These are phyloP conservation scores for Cotesia vestalis DNA, from an alignment of 1,140 invertebrate genomes.

Conservation along the genomic window DNA sequence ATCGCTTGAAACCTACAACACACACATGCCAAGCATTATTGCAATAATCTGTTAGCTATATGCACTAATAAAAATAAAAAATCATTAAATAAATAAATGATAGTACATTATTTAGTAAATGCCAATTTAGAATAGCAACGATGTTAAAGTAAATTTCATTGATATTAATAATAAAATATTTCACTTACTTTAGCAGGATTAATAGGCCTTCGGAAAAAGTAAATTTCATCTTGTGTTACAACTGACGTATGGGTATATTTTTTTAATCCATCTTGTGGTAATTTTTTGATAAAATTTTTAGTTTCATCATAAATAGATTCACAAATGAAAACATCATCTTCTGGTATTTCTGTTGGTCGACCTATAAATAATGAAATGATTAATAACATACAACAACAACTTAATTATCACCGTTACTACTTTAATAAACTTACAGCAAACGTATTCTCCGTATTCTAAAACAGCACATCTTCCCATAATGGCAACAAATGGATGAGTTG, in stretches of 20 bases:
- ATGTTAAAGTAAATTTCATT: background rate
- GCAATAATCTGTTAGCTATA: conserved; percentile 27
- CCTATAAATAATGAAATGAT: conserved; percentile 65
- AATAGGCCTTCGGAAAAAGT: conserved; percentile 82
- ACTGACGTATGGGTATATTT: conserved; percentile 83
- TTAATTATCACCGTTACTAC: too few relatives aligned
- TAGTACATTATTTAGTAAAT: background rate
- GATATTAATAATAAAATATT: conserved; percentile 42
- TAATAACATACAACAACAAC: too few relatives aligned
- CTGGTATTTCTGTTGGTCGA: conserved; percentile 92
- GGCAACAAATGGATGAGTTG: conserved; percentile 88
- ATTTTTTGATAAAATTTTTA: conserved; percentile 80
- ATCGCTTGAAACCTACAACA: conserved; percentile 65
- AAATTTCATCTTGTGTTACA: conserved; percentile 93
- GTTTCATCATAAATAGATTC: conserved; percentile 93
- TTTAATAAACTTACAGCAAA: conserved; percentile 75
- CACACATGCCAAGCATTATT: conserved; percentile 52
- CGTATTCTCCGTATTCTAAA: conserved; percentile 90
- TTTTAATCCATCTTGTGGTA: conserved; percentile 78
- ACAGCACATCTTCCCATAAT: conserved; percentile 93
- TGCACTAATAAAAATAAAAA: conserved; percentile 38
- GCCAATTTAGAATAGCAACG: too few relatives aligned
- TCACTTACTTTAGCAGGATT: conserved; percentile 75
- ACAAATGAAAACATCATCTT: conserved; percentile 93
- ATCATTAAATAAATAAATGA: conserved; percentile 36